Base-by-base conservation (phyloP, 2,113 vertebrate genomes). In the Cygnus atratus region DNA sequence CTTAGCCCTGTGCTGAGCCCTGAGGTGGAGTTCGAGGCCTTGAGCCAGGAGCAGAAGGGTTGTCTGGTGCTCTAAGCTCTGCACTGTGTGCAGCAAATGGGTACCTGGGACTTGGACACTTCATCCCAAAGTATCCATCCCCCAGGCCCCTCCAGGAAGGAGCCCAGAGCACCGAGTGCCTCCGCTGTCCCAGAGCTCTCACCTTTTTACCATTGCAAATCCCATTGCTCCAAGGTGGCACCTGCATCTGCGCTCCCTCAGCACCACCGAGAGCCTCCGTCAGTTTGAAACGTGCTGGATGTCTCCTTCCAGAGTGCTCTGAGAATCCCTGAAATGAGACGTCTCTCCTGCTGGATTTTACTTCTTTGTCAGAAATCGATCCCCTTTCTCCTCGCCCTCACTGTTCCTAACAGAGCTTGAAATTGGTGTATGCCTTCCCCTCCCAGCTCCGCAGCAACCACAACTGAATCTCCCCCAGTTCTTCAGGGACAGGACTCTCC, bases 371-470 rank as follows among this genome's bases (percentile, higher is more conserved):
- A 92, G 80, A 84, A 92, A 95, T 83, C 1, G 14, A 92, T 87
- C 26, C 19, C 18, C 25, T 87, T 58, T 29, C 78, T 62, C 66
- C 67, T 54, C 46, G 43, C 77, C 39, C 55, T 52, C 48, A 11
- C 48, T 85, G 33, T 73, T 95, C 84, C 73, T 78, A 91, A 37
- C 26, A 83, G 87, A 92, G 55, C 83, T 91, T 87, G 84, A 87
- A 92, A 94, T 92, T 1, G 73, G 44, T 52, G 31, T 48, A 1
- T 4, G 22, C 44, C 20, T 58, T 15, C 25, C 46, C 57, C 28
- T 59, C 39, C 52, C 58, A 0, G 0, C 46, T 50, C 83, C 1
- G 0, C n/a, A 24, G 21, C 58, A 24, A n/a, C 39, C 55, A 31
- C 7, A 31, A 52, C 21, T 50, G 28, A 15, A 12, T 11, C 67